These are phyloP conservation scores for Leptodactylus fuscus DNA, from an alignment of 2,113 vertebrate genomes.

Conservation along the genomic window DNA sequence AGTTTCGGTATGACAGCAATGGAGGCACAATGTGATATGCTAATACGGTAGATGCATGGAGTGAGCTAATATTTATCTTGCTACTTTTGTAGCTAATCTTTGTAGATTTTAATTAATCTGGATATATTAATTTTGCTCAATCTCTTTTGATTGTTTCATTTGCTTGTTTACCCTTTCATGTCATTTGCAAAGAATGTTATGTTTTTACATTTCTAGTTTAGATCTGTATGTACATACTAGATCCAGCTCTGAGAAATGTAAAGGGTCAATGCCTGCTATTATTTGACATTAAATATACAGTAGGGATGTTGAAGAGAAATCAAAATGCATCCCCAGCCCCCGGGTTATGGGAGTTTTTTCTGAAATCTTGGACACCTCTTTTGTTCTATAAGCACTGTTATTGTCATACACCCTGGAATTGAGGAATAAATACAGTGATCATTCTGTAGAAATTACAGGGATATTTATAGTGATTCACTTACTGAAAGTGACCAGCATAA, in stretches of 20 bases:
- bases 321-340: not conserved
- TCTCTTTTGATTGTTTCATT: not conserved
- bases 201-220: not conserved
- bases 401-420: not conserved
- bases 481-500: not conserved
- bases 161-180: not conserved
- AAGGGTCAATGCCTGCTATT: not conserved
- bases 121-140: not conserved
- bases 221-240: not conserved
- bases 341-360: not conserved
- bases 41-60: not conserved
- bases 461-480: conserved; percentile 23
- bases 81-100: not conserved
- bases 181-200: not conserved
- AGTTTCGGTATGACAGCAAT: not conserved
- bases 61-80: not conserved
- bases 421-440: not conserved
- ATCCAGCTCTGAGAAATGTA: not conserved
- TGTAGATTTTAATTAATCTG: not conserved
- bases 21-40: not conserved
- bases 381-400: not conserved
- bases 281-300: not conserved
- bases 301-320: not conserved
- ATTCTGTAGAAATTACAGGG: not conserved
- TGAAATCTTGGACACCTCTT: not conserved